These are phyloP conservation scores for Heliconius nattereri DNA, from an alignment of 1,140 invertebrate genomes.

Conservation along the genomic window DNA sequence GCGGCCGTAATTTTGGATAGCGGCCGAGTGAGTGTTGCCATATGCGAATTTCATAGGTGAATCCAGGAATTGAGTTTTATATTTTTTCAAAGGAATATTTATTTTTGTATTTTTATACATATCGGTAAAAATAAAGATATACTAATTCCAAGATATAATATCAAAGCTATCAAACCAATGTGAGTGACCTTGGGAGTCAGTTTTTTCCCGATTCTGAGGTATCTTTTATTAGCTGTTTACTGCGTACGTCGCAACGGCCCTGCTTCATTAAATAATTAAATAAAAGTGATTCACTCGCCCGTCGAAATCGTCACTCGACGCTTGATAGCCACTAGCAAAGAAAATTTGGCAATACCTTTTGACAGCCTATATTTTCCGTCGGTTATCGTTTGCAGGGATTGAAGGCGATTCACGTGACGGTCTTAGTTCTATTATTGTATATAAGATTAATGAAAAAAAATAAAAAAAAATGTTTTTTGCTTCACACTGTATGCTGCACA, in stretches of 20 bases:
- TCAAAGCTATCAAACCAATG: neutral
- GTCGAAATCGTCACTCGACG: conserved; percentile 64
- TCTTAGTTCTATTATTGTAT: conserved; percentile 16
- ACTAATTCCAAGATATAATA: neutral
- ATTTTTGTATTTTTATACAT: neutral
- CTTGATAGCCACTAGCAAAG: conserved; percentile 51
- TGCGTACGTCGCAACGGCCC: conserved; percentile 33
- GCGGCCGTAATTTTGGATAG: conserved; percentile 60
- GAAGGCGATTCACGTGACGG: conserved; percentile 62
- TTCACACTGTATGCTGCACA: too few relatives aligned
- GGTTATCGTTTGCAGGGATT: conserved; percentile 63
- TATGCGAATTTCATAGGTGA: conserved; percentile 33
- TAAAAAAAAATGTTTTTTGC: too few relatives aligned
- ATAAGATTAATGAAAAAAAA: neutral
- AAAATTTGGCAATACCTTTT: conserved; percentile 73
- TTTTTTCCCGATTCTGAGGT: neutral
- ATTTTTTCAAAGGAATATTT: neutral
- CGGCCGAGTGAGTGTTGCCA: conserved; percentile 58
- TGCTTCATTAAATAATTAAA: conserved; percentile 73
- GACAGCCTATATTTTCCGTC: conserved; percentile 77
- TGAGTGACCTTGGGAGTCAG: neutral
- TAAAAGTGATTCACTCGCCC: conserved; percentile 62
- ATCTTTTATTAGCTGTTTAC: conserved; percentile 45
- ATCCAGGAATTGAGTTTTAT: neutral
- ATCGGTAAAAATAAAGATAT: neutral